Conservation (phyloP, 2,113 vertebrate species). For the Rhea americana region DNA sequence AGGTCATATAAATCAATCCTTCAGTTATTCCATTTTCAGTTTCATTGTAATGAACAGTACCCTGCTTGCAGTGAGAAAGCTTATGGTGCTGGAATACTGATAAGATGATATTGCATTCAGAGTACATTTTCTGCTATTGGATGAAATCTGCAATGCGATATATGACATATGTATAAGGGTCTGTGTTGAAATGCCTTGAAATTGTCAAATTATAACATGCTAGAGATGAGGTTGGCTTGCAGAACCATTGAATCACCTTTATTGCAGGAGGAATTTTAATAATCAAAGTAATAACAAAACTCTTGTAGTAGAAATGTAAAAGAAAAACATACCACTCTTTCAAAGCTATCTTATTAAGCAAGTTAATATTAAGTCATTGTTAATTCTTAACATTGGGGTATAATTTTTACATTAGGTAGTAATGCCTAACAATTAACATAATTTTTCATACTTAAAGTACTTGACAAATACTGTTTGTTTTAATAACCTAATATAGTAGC, state of each 20-base stretch:
- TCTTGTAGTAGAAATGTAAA: background rate
- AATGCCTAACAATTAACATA: constrained; percentile 3
- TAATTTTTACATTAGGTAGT: constrained; percentile 1
- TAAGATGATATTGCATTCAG: constrained; percentile 66
- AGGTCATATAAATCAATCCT: constrained; percentile 65
- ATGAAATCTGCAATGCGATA: constrained; percentile 65
- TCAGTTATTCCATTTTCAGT: constrained; percentile 59
- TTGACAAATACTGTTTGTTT: background rate
- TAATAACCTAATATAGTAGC: background rate
- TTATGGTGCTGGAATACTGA: constrained; percentile 70
- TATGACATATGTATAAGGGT: constrained; percentile 16
- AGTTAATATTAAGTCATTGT: background rate
- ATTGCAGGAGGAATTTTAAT: background rate
- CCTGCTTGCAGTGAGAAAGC: constrained; percentile 53
- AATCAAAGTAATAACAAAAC: background rate
- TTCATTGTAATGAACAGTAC: constrained; percentile 62
- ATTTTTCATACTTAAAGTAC: constrained; percentile 3
- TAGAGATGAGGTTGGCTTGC: background rate
- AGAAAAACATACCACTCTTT: background rate
- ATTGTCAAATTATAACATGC: constrained; percentile 4
- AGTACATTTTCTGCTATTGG: constrained; percentile 50
- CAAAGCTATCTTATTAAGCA: background rate
- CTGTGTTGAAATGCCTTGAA: constrained; percentile 34
- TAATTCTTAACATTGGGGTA: background rate
- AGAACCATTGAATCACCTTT: constrained; percentile 20